phyloP scores from a whole-genome alignment of 2,888 invertebrate species.

The Tetramorium bicarinatum region DNA sequence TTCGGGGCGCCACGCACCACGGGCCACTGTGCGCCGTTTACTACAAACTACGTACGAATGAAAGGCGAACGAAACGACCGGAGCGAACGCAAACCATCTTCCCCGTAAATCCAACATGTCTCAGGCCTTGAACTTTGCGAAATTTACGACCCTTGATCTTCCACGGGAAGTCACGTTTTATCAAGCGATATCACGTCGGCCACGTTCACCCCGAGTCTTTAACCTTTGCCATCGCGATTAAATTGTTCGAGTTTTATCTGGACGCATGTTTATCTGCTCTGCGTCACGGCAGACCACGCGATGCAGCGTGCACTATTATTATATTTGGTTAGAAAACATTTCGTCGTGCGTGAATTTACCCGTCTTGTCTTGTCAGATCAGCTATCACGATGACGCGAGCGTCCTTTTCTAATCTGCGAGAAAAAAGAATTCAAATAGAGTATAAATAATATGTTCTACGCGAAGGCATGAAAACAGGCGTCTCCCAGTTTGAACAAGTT shows the following conservation, averaged over 20 bases:
- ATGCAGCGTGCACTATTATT: constrained; percentile 8
- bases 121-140: constrained; percentile 41
- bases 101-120: not conserved
- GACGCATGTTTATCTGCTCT: not conserved
- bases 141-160: constrained; percentile 15
- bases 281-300: not conserved
- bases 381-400: not conserved
- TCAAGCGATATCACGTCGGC: constrained; percentile 1
- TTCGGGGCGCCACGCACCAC: not conserved
- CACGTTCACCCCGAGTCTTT: constrained; percentile 13
- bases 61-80: not conserved
- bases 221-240: constrained; percentile 39
- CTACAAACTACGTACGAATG: not conserved
- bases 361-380: not conserved
- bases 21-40: not conserved
- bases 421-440: not conserved
- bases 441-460: constrained; percentile 10
- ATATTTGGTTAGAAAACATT: constrained; percentile 13
- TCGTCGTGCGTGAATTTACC: not conserved
- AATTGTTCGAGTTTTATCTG: constrained; percentile 30
- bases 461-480: not conserved
- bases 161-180: constrained; percentile 5
- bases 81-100: not conserved
- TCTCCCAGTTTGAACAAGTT: not conserved
- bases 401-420: not conserved